These are phyloP conservation scores for Zaprionus davidi DNA, from an alignment of 1,140 invertebrate species.

Conservation along the genomic window DNA sequence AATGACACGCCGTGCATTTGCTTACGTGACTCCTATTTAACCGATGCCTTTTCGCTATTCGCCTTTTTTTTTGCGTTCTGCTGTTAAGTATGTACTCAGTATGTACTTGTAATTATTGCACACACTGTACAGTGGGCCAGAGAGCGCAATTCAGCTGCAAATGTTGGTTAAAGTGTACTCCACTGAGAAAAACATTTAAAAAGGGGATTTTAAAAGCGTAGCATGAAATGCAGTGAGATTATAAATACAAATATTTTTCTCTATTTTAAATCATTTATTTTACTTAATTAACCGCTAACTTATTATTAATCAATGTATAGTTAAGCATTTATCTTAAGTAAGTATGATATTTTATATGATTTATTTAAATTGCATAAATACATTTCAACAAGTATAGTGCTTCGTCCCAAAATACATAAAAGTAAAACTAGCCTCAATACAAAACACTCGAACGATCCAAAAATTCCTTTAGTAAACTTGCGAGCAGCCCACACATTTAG, in stretches of 20 bases:
- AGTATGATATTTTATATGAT: too few relatives aligned
- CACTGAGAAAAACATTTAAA: neutral
- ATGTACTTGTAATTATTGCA: slow-evolving; percentile 51
- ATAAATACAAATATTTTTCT: too few relatives aligned
- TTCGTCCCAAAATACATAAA: neutral
- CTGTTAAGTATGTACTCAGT: slow-evolving; percentile 31
- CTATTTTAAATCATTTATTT: too few relatives aligned
- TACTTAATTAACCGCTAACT: too few relatives aligned
- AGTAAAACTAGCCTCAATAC: slow-evolving; percentile 18
- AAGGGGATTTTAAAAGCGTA: too few relatives aligned
- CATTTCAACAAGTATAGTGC: neutral
- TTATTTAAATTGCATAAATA: neutral
- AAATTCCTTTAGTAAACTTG: slow-evolving; percentile 43
- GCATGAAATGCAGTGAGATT: too few relatives aligned
- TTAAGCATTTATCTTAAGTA: too few relatives aligned
- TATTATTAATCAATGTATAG: too few relatives aligned
- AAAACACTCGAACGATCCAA: slow-evolving; percentile 11
- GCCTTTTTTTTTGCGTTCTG: neutral
- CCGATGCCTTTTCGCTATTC: slow-evolving; percentile 25
- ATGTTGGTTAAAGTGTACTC: neutral
- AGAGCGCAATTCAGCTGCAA: neutral
- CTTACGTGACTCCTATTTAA: slow-evolving; percentile 60
- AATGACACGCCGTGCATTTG: slow-evolving; percentile 56
- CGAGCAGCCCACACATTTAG: slow-evolving; percentile 33
- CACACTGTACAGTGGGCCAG: slow-evolving; percentile 24